Evolutionary conservation across 2,888 invertebrate genomes (phyloP).

Genomic region (Eupithecia pulchellata): DNA sequence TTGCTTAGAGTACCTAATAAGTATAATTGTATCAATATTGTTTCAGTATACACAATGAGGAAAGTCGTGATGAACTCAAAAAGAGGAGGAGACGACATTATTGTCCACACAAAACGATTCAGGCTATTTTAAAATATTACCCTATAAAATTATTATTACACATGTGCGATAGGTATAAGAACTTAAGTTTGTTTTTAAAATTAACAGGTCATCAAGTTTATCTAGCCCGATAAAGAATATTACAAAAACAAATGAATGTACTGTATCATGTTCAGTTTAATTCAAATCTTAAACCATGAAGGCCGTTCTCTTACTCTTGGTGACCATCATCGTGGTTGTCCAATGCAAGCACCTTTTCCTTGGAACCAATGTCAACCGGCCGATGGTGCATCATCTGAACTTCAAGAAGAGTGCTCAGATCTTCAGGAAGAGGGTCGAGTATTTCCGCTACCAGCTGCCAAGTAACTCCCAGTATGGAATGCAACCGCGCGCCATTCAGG

Average conservation of each 20-base stretch:
- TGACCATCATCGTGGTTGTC: constrained; percentile 53
- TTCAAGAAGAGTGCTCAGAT: constrained; percentile 51
- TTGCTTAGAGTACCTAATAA: too few relatives aligned
- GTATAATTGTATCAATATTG: too few relatives aligned
- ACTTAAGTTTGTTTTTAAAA: neutral
- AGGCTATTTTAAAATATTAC: constrained; percentile 53
- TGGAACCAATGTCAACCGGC: constrained; percentile 63
- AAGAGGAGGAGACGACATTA: constrained; percentile 59
- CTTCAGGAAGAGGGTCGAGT: constrained; percentile 66
- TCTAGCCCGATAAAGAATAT: constrained; percentile 14
- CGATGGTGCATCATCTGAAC: constrained; percentile 54
- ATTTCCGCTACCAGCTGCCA: constrained; percentile 56
- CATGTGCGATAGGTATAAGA: neutral
- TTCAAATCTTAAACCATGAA: constrained; percentile 49
- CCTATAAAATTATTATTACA: neutral
- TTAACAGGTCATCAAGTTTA: constrained; percentile 19
- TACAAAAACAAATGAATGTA: constrained; percentile 2
- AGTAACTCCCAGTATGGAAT: constrained; percentile 36
- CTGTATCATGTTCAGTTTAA: neutral
- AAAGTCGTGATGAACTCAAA: constrained; percentile 54
- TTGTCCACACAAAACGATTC: constrained; percentile 62
- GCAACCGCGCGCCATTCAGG: constrained; percentile 58
- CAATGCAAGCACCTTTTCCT: constrained; percentile 65
- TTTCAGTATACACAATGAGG: constrained; percentile 60
- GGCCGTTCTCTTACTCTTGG: constrained; percentile 45